Percentiles rank a stretch among this genome's conserved stretches.
Conservation (phyloP, 2,113 vertebrate genomes). For the Lepus europaeus region DNA sequence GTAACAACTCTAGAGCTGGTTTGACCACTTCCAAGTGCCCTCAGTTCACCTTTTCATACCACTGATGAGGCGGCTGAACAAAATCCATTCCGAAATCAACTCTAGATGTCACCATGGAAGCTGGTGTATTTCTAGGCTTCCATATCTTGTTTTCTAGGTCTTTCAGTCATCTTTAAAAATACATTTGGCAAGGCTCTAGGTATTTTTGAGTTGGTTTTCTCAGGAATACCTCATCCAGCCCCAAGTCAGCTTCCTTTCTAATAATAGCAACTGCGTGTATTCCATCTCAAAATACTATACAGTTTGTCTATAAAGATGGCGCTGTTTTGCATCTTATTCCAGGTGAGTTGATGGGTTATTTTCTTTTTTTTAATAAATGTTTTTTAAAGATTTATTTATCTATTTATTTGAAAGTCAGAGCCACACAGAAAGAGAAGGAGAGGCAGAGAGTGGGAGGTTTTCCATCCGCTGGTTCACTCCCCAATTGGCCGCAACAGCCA, state of each 20-base stretch:
- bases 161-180: slow-evolving; percentile 66
- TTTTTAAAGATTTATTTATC: too few species aligned
- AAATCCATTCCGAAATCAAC: background rate
- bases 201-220: slow-evolving; percentile 49
- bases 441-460: too few species aligned
- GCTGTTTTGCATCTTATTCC: slow-evolving; percentile 35
- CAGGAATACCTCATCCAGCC: slow-evolving; percentile 46
- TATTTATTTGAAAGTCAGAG: too few species aligned
- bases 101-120: background rate
- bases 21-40: background rate
- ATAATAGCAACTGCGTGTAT: slow-evolving; percentile 49
- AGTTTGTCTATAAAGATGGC: background rate
- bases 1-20: background rate
- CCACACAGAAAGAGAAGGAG: too few species aligned
- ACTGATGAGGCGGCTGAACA: background rate
- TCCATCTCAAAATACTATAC: slow-evolving; percentile 17
- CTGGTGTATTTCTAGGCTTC: background rate
- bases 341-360: background rate
- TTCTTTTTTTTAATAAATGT: background rate
- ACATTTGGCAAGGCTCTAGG: slow-evolving; percentile 27
- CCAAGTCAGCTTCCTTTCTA: slow-evolving; percentile 52
- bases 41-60: background rate
- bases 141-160: slow-evolving; percentile 29
- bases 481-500: too few species aligned
- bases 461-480: too few species aligned